Conservation (phyloP, 2,113 vertebrate species). For the Bufo gargarizans region DNA sequence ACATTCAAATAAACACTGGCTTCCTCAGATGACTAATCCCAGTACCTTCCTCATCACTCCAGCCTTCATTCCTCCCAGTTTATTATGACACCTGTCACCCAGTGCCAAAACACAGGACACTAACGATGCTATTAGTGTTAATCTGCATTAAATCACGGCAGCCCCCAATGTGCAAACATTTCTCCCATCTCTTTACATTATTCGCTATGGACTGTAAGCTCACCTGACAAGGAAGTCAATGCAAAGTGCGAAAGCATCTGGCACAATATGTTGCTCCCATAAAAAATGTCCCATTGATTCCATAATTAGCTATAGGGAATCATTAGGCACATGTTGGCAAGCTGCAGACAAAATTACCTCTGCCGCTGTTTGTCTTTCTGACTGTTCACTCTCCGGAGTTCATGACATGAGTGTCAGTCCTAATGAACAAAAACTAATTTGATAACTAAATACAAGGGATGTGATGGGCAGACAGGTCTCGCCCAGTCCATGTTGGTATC, state of each 20-base stretch:
- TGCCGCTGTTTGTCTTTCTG: slow-evolving; percentile 24
- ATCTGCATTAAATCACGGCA: slow-evolving; percentile 35
- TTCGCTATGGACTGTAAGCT: slow-evolving; percentile 32
- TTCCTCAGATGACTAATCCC: slow-evolving; percentile 46
- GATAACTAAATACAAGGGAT: slow-evolving; percentile 21
- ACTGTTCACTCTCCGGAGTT: slow-evolving; percentile 12
- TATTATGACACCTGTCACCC: slow-evolving; percentile 57
- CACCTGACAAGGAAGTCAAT: slow-evolving; percentile 11
- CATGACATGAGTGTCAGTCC: slow-evolving; percentile 22
- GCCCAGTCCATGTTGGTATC: neutral
- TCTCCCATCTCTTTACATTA: slow-evolving; percentile 14
- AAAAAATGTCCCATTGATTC: neutral
- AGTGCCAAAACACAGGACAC: slow-evolving; percentile 21
- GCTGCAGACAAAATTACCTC: neutral
- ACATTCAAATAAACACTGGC: slow-evolving; percentile 50
- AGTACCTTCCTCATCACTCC: slow-evolving; percentile 22
- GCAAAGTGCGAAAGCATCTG: neutral
- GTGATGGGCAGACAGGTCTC: neutral
- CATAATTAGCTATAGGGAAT: slow-evolving; percentile 41
- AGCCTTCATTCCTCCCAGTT: slow-evolving; percentile 30
- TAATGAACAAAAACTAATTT: slow-evolving; percentile 30
- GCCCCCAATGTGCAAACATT: slow-evolving; percentile 22
- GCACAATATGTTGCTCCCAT: neutral
- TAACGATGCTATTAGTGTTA: slow-evolving; percentile 48
- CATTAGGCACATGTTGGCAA: slow-evolving; percentile 24